Conservation (phyloP, 1,140 invertebrate species). For the Drosophila kohkoa region DNA sequence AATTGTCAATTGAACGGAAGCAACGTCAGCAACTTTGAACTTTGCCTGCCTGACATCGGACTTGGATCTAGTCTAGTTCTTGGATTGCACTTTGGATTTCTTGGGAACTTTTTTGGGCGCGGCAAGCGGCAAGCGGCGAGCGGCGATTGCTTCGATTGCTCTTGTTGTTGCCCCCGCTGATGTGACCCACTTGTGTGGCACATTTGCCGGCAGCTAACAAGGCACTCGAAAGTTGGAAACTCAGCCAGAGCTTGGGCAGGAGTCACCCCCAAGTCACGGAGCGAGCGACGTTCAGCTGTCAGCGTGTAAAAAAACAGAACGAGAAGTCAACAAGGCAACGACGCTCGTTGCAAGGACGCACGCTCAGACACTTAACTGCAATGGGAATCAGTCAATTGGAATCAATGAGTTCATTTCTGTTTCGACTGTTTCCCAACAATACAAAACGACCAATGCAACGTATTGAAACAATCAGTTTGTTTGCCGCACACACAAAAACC, state of each 20-base stretch:
- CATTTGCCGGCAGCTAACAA: constrained; percentile 73
- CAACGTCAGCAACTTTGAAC: constrained; percentile 72
- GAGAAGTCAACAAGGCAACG: constrained; percentile 70
- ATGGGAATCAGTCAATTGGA: constrained; percentile 84
- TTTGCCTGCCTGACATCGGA: constrained; percentile 33
- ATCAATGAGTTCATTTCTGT: constrained; percentile 80
- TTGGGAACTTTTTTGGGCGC: constrained; percentile 51
- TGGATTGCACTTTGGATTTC: constrained; percentile 46
- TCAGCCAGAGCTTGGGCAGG: constrained; percentile 1
- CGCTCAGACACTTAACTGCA: constrained; percentile 71
- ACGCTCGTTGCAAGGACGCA: constrained; percentile 52
- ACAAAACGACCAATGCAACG: constrained; percentile 58
- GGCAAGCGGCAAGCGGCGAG: background rate
- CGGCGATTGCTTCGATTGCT: constrained; percentile 5
- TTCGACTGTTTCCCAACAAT: constrained; percentile 83
- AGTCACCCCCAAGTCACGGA: constrained; percentile 67
- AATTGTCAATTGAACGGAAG: constrained; percentile 83
- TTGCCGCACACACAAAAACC: constrained; percentile 53
- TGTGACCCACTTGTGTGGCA: constrained; percentile 84
- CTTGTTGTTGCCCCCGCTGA: constrained; percentile 68
- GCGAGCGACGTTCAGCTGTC: constrained; percentile 62
- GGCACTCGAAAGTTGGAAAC: constrained; percentile 50
- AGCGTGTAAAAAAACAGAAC: constrained; percentile 24
- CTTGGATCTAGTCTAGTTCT: constrained; percentile 13
- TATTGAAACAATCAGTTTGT: constrained; percentile 77